These are phyloP conservation scores for Oligia strigilis DNA, from an alignment of 2,888 invertebrate species.

Conservation along the genomic window DNA sequence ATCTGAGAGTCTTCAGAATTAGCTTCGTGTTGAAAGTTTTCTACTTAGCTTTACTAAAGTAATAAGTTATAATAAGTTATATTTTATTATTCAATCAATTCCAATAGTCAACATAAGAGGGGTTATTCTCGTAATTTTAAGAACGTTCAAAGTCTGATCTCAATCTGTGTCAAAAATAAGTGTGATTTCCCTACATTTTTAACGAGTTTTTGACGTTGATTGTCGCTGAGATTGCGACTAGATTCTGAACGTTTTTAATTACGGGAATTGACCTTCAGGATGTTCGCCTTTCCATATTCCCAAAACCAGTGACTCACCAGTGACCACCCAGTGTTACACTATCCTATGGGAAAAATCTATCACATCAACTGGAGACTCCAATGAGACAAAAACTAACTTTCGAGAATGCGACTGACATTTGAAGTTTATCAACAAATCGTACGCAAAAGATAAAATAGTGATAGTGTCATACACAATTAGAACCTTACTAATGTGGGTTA, in stretches of 20 bases:
- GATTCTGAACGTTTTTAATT: too few relatives aligned
- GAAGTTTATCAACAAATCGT: not conserved
- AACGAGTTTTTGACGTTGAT: too few relatives aligned
- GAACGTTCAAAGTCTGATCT: too few relatives aligned
- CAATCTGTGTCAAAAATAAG: too few relatives aligned
- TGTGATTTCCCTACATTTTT: too few relatives aligned
- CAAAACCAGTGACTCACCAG: not conserved
- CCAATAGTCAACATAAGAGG: too few relatives aligned
- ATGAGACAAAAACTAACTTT: not conserved
- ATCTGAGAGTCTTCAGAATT: not conserved
- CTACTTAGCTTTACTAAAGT: not conserved
- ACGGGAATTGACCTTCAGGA: too few relatives aligned
- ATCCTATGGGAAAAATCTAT: too few relatives aligned
- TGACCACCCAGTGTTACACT: not conserved
- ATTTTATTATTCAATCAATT: too few relatives aligned
- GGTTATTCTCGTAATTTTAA: too few relatives aligned
- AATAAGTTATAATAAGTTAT: too few relatives aligned
- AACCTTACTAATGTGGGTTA: conserved; percentile 40
- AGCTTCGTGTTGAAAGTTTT: not conserved
- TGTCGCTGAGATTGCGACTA: too few relatives aligned
- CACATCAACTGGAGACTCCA: not conserved
- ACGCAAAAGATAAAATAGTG: conserved; percentile 23
- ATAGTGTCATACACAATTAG: conserved; percentile 25
- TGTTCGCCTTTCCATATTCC: not conserved
- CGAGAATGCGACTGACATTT: not conserved